phyloP scores from a whole-genome alignment of 2,113 vertebrate species.

The Thunnus maccoyii region DNA sequence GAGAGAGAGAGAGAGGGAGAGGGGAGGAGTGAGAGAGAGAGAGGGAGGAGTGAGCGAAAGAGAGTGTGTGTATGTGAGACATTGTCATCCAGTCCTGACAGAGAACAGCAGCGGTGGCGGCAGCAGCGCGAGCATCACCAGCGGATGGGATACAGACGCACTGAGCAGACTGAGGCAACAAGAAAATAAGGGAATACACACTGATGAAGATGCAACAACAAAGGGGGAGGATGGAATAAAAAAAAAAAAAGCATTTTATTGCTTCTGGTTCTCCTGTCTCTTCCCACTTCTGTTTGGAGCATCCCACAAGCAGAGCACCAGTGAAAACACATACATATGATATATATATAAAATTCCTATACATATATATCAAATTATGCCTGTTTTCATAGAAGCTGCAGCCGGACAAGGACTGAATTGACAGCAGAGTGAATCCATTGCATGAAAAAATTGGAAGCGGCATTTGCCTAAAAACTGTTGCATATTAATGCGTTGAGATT shows the following conservation, averaged over 20 bases:
- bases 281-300: constrained; percentile 77
- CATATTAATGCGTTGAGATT: constrained; percentile 63
- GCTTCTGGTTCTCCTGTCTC: constrained; percentile 60
- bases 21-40: constrained; percentile 38
- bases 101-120: constrained; percentile 69
- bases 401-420: constrained; percentile 79
- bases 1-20: constrained; percentile 57
- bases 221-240: constrained; percentile 71
- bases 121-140: constrained; percentile 59
- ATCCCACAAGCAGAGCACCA: constrained; percentile 82
- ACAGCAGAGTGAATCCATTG: constrained; percentile 58
- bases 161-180: constrained; percentile 29
- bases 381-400: constrained; percentile 86
- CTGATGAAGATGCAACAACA: constrained; percentile 64
- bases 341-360: constrained; percentile 89
- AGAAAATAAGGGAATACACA: constrained; percentile 69
- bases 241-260: constrained; percentile 56
- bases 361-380: constrained; percentile 90
- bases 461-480: constrained; percentile 75
- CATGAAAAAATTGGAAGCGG: constrained; percentile 60
- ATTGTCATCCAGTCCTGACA: constrained; percentile 82
- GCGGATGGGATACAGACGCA: constrained; percentile 63
- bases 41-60: constrained; percentile 50
- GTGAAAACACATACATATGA: constrained; percentile 90
- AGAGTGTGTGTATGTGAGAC: constrained; percentile 52